Base-by-base conservation (phyloP, 1,140 invertebrate genomes). In the Bombus haemorrhoidalis region DNA sequence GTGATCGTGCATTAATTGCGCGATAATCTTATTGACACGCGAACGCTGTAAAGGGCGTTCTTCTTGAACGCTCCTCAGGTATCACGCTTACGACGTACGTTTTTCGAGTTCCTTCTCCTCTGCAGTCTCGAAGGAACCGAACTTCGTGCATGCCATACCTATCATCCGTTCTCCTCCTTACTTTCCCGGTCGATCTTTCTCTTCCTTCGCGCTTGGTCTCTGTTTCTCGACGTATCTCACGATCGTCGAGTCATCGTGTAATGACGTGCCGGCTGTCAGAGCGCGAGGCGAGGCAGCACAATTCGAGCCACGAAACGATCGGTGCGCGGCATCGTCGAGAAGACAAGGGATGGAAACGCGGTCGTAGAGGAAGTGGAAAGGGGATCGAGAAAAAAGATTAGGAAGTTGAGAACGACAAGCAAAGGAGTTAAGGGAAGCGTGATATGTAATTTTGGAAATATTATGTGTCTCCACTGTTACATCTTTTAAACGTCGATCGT, bases 191-290 rank as follows among this genome's bases (percentile, higher is more conserved):
- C 71, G 80, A 83, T 85, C 88, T 86, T 86, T 77, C 41, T 90
- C 78, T 88, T 86, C 43, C 68, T 80, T 73, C 66, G 9, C 59
- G 57, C 37, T 22, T 64, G 37, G 37, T 86, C 78, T 91, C 87
- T 84, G 83, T 89, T 87, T 81, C 90, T 88, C 82, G 85, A 86
- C 85, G 57, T 83, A 82, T 64, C 74, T 75, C 75, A 62, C 90
- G 92, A 91, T 87, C 86, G 94, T 91, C 91, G 90, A 95, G 94
- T 95, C 94, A 95, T 92, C 93, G 90, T 94, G 94, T 95, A 95
- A 95, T 95, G 94, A 95, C 92, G 94, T 92, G 91, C 94, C 90
- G 93, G 91, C 91, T 94, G 93, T 94, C 93, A 93, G 92, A 88
- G 87, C 81, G 80, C 86, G 86, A 85, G 79, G 88, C 86, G 76